phyloP scores from a whole-genome alignment of 37 sponge, comb jelly and placozoan genomes.

The Chondrilla cf. caribensis region DNA sequence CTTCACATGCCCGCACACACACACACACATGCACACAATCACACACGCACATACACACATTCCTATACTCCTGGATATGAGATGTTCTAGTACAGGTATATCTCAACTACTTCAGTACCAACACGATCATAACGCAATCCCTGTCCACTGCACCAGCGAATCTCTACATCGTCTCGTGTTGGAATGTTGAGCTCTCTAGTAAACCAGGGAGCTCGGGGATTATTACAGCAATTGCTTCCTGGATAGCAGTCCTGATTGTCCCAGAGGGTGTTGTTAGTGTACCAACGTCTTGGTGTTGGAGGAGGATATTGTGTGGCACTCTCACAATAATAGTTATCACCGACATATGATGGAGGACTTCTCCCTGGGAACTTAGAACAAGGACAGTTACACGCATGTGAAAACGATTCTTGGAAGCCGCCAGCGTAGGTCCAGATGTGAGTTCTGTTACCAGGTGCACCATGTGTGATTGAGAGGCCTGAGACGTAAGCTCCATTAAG shows the following conservation, averaged over 20 bases:
- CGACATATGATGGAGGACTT: neutral
- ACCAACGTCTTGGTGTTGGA: neutral
- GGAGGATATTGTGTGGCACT: neutral
- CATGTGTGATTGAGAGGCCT: slow-evolving; percentile 16
- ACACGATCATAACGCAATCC: too few relatives aligned
- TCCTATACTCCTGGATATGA: too few relatives aligned
- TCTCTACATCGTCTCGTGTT: too few relatives aligned
- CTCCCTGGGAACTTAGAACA: neutral
- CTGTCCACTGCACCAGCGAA: too few relatives aligned
- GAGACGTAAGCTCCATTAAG: neutral
- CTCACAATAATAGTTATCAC: slow-evolving; percentile 16
- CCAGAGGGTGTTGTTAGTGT: neutral
- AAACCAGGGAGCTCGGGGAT: neutral
- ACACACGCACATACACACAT: too few relatives aligned
- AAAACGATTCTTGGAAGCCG: neutral
- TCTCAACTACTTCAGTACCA: too few relatives aligned
- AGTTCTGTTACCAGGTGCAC: neutral
- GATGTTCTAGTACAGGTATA: too few relatives aligned
- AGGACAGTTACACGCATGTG: neutral
- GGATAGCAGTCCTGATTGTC: neutral
- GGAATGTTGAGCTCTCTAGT: too few relatives aligned
- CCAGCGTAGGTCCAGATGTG: slow-evolving; percentile 22
- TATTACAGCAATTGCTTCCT: slow-evolving; percentile 2
- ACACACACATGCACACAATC: too few relatives aligned
- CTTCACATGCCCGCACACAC: neutral